A percentile compares a stretch with the other conserved stretches of the same genome.
These are phyloP conservation scores for Lepidocyrtoides sp. DNA, from an alignment of 2,888 invertebrate species.

Conservation along the genomic window DNA sequence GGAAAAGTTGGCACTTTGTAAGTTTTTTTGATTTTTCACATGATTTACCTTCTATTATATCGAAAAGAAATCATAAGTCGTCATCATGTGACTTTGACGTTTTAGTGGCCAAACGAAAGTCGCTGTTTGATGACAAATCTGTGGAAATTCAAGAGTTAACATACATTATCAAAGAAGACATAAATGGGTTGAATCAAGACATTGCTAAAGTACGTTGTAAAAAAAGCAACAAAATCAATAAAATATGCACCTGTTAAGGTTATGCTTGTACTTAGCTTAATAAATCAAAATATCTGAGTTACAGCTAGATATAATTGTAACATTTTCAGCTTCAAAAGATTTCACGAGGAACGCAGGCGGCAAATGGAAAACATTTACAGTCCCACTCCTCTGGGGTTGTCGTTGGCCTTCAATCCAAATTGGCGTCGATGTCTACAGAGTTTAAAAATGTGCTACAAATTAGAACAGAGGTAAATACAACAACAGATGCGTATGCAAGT, in stretches of 20 bases:
- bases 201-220: slow-evolving; percentile 91
- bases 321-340: slow-evolving; percentile 82
- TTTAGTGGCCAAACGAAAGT: slow-evolving; percentile 98
- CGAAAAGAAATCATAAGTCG: no score
- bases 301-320: no score
- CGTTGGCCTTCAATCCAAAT: slow-evolving; percentile 95
- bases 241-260: no score
- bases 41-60: no score
- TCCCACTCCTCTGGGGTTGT: slow-evolving; percentile 98
- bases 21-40: slow-evolving; percentile 88
- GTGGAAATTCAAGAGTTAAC: slow-evolving; percentile 99
- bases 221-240: no score
- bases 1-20: slow-evolving; percentile 97
- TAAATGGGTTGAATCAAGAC: slow-evolving; percentile 97
- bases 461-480: slow-evolving; percentile 96
- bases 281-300: no score
- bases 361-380: slow-evolving; percentile 92
- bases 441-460: slow-evolving; percentile 99
- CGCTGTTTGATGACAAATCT: slow-evolving; percentile 98
- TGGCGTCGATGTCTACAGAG: slow-evolving; percentile 98
- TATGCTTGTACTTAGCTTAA: no score
- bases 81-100: no score
- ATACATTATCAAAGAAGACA: slow-evolving; percentile 98
- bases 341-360: slow-evolving; percentile 85
- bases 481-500: no score